Conservation (phyloP, 2,113 vertebrate species). For the Apteryx mantelli region DNA sequence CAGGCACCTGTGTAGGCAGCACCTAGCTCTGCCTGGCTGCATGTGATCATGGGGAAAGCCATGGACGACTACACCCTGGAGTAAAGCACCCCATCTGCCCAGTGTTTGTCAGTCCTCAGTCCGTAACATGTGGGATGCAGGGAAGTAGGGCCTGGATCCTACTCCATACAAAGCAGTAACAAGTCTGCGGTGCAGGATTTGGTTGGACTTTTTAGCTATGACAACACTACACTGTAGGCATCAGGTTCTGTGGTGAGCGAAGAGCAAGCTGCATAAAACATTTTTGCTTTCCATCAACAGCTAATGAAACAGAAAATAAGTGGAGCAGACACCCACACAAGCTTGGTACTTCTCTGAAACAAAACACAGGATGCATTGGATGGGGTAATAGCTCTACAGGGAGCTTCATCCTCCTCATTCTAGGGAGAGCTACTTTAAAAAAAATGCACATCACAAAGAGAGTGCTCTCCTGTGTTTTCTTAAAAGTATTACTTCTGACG, state of each 20-base stretch:
- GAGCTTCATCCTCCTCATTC: background rate
- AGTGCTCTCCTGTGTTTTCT: background rate
- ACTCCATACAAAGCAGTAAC: background rate
- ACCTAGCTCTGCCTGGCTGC: background rate
- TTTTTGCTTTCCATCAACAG: background rate
- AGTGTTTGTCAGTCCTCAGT: background rate
- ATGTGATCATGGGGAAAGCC: background rate
- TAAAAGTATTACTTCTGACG: background rate
- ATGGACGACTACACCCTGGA: rapidly evolving
- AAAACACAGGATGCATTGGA: background rate
- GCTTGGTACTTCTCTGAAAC: background rate
- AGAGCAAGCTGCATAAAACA: background rate
- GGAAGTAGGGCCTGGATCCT: background rate
- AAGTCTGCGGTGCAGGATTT: background rate
- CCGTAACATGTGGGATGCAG: background rate
- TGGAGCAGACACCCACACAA: background rate
- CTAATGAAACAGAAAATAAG: background rate
- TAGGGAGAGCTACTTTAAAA: background rate
- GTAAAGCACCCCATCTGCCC: background rate
- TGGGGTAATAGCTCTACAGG: background rate
- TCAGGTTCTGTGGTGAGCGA: background rate
- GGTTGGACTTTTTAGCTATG: background rate
- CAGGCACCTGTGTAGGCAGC: background rate
- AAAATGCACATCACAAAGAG: background rate
- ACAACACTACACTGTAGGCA: rapidly evolving